phyloP scores from a whole-genome alignment of 2,113 vertebrate species.

The Coracopsis vasa region DNA sequence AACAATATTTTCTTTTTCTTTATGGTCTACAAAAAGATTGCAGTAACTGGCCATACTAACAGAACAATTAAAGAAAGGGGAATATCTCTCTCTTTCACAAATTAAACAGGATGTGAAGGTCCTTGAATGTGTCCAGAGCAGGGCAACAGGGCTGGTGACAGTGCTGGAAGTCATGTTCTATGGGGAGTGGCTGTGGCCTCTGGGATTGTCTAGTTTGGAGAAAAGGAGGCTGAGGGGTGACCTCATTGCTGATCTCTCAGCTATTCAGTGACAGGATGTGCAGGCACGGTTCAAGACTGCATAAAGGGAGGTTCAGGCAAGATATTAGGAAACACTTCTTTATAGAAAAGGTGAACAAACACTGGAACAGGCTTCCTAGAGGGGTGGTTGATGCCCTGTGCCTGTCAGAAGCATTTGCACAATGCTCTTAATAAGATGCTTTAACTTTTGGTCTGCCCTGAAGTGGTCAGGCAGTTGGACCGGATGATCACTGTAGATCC shows the following conservation, averaged over 20 bases:
- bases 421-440: not conserved
- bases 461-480: not conserved
- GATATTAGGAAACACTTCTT: not conserved
- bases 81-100: not conserved
- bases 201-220: not conserved
- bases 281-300: not conserved
- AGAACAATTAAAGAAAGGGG: not conserved
- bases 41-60: not conserved
- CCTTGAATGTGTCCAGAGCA: not conserved
- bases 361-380: not conserved
- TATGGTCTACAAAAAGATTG: not conserved
- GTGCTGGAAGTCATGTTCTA: not conserved
- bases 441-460: not conserved
- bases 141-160: not conserved
- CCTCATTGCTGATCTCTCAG: not conserved
- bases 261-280: not conserved
- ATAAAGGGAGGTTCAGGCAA: not conserved
- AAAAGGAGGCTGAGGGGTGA: not conserved
- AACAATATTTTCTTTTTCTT: not conserved
- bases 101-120: not conserved
- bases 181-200: not conserved
- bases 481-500: not conserved
- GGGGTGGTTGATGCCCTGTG: rapidly evolving
- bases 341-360: not conserved
- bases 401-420: not conserved